phyloP scores from a whole-genome alignment of 2,888 invertebrate species.

The Mamestra brassicae region DNA sequence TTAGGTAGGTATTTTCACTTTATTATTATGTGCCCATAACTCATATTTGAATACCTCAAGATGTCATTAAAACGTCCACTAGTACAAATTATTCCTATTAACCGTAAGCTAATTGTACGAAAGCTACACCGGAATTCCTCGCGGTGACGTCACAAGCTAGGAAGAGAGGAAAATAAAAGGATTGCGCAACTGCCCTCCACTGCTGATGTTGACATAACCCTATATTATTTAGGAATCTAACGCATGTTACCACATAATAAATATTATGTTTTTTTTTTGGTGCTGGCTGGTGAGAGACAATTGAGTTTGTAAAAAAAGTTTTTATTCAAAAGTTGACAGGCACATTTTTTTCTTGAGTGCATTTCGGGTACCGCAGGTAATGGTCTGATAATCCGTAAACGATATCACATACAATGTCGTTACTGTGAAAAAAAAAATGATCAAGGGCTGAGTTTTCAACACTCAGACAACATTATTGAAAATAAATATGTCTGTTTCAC shows the following conservation, averaged over 20 bases:
- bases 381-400: too few species aligned
- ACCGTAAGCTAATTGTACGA: constrained; percentile 21
- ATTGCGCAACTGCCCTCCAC: constrained; percentile 25
- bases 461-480: too few species aligned
- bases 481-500: too few species aligned
- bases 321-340: background rate
- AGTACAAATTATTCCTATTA: constrained; percentile 17
- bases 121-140: constrained; percentile 44
- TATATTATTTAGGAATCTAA: constrained; percentile 11
- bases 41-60: background rate
- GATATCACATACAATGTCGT: too few species aligned
- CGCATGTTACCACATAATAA: background rate
- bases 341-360: background rate
- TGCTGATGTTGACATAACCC: constrained; percentile 33
- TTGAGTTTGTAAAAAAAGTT: background rate
- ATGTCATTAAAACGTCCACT: background rate
- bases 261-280: background rate
- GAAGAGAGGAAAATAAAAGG: constrained; percentile 34
- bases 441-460: too few species aligned
- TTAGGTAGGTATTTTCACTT: background rate
- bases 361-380: too few species aligned
- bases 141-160: constrained; percentile 29
- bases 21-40: too few species aligned
- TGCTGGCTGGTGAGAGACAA: background rate
- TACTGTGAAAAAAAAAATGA: too few species aligned